Percentiles rank a stretch among this genome's conserved stretches.
Evolutionary conservation across 2,113 vertebrate genomes (phyloP).

Genomic region (Tychaedon coryphoeus): DNA sequence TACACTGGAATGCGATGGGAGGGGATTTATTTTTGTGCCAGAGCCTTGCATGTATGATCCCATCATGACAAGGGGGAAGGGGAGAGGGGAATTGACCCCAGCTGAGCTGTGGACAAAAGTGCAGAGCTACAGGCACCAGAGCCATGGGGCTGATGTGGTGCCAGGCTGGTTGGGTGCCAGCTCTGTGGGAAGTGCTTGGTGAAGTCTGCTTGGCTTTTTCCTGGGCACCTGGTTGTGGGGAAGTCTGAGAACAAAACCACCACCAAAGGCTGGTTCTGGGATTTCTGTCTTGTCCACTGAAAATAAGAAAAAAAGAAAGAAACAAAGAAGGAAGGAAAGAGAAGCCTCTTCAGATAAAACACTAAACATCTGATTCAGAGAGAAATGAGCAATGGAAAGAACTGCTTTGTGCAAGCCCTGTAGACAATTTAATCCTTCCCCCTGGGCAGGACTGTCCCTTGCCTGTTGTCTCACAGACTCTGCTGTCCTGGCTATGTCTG

Average conservation of each 20-base stretch:
- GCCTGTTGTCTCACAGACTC: not conserved
- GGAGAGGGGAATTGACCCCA: not conserved
- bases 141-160: rapidly evolving
- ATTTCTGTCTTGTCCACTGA: not conserved
- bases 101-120: not conserved
- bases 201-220: not conserved
- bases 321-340: not conserved
- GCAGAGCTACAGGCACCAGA: not conserved
- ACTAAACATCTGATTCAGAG: not conserved
- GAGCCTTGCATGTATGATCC: not conserved
- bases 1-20: constrained; percentile 39
- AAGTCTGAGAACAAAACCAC: not conserved
- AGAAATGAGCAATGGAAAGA: not conserved
- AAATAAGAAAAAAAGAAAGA: not conserved
- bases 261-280: not conserved
- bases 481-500: not conserved
- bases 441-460: not conserved
- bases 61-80: not conserved
- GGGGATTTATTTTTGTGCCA: constrained; percentile 57
- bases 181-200: rapidly evolving
- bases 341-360: not conserved
- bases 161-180: not conserved
- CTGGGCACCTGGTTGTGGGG: not conserved
- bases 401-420: not conserved
- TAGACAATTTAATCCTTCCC: not conserved